These are phyloP conservation scores for Sebastes itinus DNA, from an alignment of 2,797 vertebrate genomes.

Conservation along the genomic window DNA sequence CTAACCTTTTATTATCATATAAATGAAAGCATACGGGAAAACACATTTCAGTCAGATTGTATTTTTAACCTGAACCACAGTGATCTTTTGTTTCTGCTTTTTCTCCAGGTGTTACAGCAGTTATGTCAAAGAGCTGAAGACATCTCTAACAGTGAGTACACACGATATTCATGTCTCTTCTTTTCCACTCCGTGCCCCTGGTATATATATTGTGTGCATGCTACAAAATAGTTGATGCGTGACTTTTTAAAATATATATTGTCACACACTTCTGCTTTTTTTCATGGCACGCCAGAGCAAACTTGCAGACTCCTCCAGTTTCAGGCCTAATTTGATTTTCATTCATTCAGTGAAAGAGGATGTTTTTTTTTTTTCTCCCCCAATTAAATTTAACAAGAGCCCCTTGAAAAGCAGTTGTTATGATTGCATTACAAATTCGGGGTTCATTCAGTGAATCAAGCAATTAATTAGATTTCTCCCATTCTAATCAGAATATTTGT, in stretches of 20 bases:
- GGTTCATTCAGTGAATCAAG: constrained; percentile 81
- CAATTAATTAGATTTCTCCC: constrained; percentile 82
- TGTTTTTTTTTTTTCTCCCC: constrained; percentile 68
- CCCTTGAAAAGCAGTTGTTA: constrained; percentile 83
- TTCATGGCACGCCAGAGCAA: constrained; percentile 45
- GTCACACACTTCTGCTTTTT: constrained; percentile 53
- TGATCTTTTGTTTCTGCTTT: constrained; percentile 53
- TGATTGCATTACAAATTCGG: constrained; percentile 83
- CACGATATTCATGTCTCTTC: neutral
- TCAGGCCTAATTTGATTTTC: constrained; percentile 81
- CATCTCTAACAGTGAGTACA: constrained; percentile 82
- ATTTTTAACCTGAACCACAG: constrained; percentile 40
- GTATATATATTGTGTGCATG: constrained; percentile 9
- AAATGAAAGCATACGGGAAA: constrained; percentile 21
- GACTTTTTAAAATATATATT: constrained; percentile 53
- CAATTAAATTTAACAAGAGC: constrained; percentile 84
- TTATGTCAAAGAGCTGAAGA: constrained; percentile 87
- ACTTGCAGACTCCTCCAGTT: constrained; percentile 73
- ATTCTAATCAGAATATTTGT: constrained; percentile 81
- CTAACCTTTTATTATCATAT: constrained; percentile 20
- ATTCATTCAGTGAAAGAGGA: constrained; percentile 76
- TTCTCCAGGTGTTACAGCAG: constrained; percentile 82
- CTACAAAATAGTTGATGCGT: constrained; percentile 31
- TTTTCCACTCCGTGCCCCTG: neutral
- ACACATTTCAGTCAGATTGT: constrained; percentile 37